Evolutionary conservation across 2,113 vertebrate species (phyloP), one percentile per base, ranked within the genome.

Genomic region (Murina feae): DNA sequence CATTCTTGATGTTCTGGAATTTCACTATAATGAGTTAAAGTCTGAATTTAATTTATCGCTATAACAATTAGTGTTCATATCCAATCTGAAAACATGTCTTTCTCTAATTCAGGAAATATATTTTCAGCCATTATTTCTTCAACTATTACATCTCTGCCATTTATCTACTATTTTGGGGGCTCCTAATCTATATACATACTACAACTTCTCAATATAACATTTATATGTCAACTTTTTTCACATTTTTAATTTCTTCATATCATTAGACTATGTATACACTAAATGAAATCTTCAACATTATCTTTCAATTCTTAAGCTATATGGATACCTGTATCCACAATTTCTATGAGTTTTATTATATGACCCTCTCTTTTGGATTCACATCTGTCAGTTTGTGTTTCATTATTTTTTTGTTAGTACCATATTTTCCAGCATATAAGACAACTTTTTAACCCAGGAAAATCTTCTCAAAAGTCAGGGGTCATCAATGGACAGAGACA

Each of bases 1-100:
- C n/a, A 83, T 68, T 96, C 60, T 86, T 87, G 30, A 74, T 86
- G 37, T 81, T 60, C 58, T 84, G 55, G 92, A 86, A 17, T 80
- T 80, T 84, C 9, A 20, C 28, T 69, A 28, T 32, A 84, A 47
- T 10, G 23, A 21, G 78, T 42, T 83, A 2, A 86, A 7, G 2
- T 32, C 60, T 69, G 11, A 58, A 2, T 89, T 86, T 83, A 92
- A 83, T 65, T 74, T 12, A 69, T 17, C 11, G 83, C 16, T 72
- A 21, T 1, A 86, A 28, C 4, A 86, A 44, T 23, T 63, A 49
- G 21, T 53, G 20, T 53, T 60, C 35, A 58, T 35, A 76, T 72
- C 58, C 16, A 55, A 39, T 28, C 23, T 91, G 37, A 86, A 74
- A 71, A 37, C 60, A 60, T 25, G 44, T 25, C 28, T 66, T 84